These are phyloP conservation scores for Pterophyllum scalare DNA, from an alignment of 2,113 vertebrate genomes.

Conservation along the genomic window DNA sequence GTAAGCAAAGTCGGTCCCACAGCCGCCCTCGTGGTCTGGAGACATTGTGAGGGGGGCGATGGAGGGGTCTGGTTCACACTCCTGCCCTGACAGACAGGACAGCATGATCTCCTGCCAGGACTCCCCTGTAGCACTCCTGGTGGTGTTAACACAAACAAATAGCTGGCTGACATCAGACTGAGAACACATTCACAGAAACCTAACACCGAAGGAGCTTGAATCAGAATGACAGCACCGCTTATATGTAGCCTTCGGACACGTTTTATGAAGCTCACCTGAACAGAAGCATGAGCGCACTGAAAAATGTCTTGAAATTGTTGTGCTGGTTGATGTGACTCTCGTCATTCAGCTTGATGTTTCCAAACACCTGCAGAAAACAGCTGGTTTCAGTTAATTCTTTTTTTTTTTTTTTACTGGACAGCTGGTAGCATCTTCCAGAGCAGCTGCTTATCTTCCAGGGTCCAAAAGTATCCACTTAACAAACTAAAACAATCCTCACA, in stretches of 20 bases:
- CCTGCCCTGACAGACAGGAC: constrained; percentile 92
- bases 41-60: constrained; percentile 78
- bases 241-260: background rate
- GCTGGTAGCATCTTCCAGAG: background rate
- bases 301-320: constrained; percentile 99
- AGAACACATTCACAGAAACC: background rate
- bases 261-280: constrained; percentile 86
- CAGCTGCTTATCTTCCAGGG: background rate
- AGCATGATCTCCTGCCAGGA: constrained; percentile 99
- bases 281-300: constrained; percentile 96
- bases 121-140: constrained; percentile 96
- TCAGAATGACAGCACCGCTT: background rate
- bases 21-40: constrained; percentile 84
- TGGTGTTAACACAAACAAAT: constrained; percentile 14
- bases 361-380: constrained; percentile 88
- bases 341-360: constrained; percentile 96
- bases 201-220: background rate
- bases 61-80: constrained; percentile 90
- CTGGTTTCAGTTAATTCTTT: background rate
- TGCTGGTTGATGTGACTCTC: constrained; percentile 98
- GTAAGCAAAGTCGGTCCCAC: constrained; percentile 95
- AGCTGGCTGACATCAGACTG: background rate
- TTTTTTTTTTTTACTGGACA: background rate
- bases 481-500: background rate
- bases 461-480: background rate